Base-by-base conservation (phyloP, 2,888 invertebrate genomes). In the Spodoptera exigua region DNA sequence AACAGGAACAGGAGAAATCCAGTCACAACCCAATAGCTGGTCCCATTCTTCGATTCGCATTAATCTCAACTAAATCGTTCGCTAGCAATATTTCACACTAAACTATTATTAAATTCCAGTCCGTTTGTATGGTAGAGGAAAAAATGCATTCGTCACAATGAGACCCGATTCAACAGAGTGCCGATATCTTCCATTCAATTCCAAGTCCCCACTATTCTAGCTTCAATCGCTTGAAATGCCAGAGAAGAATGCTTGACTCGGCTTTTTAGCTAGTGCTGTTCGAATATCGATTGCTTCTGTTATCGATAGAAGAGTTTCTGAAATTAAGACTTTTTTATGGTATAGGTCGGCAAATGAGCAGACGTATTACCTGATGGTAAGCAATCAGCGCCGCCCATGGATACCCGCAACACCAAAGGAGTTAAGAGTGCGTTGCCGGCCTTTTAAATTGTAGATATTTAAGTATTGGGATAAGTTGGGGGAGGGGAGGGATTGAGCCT, bases 81-180 rank as follows among this genome's bases (percentile, higher is more conserved):
- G 46, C 56, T 49, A 49, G 61, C 64, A 49, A 69, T 74, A 69
- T 48, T 66, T 76, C 63, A 61, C 54, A 70, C 68, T 60, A 64
- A 69, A 58, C 64, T 63, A 52, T 76, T 69, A 76, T 76, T 74
- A 68, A 80, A 80, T 78, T 76, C 77, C 68, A 35, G 48, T 47
- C 52, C 41, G 54, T 55, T 69, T 66, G 67, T 53, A 60, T 45
- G 43, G 39, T 52, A 55, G 52, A 48, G 68, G 61, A 71, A 69
- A 74, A 77, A 80, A 76, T 76, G 80, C 77, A 79, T 62, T 67
- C 62, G 72, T 75, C 76, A 76, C 77, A 79, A 83, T 80, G 71
- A 59, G 56, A 68, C 57, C 49, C 55, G 48, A 73, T 75, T 75
- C 71, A 61, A 67, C 70, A 52, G 73, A 58, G 69, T 46, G 60